Percentiles rank a stretch among this genome's conserved stretches.
Conservation (phyloP, 2,888 invertebrate genomes). For the Patella depressa region DNA sequence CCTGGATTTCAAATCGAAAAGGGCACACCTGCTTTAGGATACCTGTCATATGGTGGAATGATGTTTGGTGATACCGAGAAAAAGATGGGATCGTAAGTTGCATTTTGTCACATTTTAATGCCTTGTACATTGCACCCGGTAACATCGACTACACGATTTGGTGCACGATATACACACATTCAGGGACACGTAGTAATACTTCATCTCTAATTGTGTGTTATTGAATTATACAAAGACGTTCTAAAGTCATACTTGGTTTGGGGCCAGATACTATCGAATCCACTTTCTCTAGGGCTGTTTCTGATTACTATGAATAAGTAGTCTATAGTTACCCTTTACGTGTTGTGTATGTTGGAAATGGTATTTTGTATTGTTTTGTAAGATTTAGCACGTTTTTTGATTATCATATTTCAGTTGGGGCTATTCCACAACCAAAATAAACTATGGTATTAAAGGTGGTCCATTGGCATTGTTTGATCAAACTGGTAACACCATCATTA, state of each 20-base stretch:
- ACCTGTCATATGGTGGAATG: slow-evolving; percentile 41
- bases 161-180: no score
- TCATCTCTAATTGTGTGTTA: no score
- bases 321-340: no score
- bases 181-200: no score
- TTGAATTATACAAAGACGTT: no score
- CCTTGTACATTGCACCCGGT: slow-evolving; percentile 30
- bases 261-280: no score
- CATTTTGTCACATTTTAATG: neutral
- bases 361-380: no score
- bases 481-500: slow-evolving; percentile 43
- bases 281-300: no score
- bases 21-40: slow-evolving; percentile 30
- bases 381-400: neutral
- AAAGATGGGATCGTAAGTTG: slow-evolving; percentile 31
- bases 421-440: slow-evolving; percentile 28
- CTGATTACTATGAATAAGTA: no score
- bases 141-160: slow-evolving; percentile 24
- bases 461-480: slow-evolving; percentile 51
- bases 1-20: slow-evolving; percentile 42
- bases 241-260: no score
- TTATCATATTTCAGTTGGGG: slow-evolving; percentile 31
- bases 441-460: slow-evolving; percentile 51
- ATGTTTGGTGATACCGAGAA: slow-evolving; percentile 38
- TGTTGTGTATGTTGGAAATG: no score